Base-by-base conservation (phyloP, 1,140 invertebrate genomes). In the Drosophila persimilis region DNA sequence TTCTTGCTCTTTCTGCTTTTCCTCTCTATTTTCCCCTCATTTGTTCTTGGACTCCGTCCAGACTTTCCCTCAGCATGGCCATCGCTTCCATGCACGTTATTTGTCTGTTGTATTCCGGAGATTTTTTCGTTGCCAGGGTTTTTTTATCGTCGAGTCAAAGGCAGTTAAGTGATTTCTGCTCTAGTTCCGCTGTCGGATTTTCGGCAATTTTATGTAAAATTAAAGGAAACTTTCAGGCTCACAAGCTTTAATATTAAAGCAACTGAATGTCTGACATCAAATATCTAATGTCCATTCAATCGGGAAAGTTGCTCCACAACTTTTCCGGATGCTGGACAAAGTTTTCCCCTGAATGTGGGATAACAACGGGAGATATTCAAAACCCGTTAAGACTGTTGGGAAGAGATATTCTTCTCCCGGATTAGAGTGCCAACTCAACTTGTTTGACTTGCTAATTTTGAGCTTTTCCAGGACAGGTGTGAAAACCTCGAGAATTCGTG, bases 111-210 rank as follows among this genome's bases (percentile, higher is more conserved):
- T 54, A 67, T 58, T 51, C 31, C 43, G 11, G 9, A 70, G 41
- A 70, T 65, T 64, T 17, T 56, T 47, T 44, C 45, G 43, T 45
- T 59, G 41, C 31, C 56, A 39, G 44, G 41, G 43, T 44, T 62
- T 55, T 59, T 80, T 39, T 72, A 51, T 57, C 59, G 31, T 48
- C 41, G 17, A 44, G 43, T 62, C 20, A 41, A 45, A 65, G 64
- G 35, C 62, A 35, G 70, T 62, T 70, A 71, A 83, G 79, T 78
- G 64, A 83, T 74, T 83, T 70, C 11, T 26, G 45, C 31, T 47
- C 11, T n/a, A 29, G 15, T 47, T 72, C 20, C 41, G 13, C 4
- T 11, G 20, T 24, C 17, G 15, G 15, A 35, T 50, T 55, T 41
- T 24, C 5, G 17, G 35, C 11, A 11, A 58, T 65, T 66, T 39